A percentile compares a stretch with the other conserved stretches of the same genome.
phyloP scores from a whole-genome alignment of 2,797 vertebrate species.

The Tauraco hartlaubi region DNA sequence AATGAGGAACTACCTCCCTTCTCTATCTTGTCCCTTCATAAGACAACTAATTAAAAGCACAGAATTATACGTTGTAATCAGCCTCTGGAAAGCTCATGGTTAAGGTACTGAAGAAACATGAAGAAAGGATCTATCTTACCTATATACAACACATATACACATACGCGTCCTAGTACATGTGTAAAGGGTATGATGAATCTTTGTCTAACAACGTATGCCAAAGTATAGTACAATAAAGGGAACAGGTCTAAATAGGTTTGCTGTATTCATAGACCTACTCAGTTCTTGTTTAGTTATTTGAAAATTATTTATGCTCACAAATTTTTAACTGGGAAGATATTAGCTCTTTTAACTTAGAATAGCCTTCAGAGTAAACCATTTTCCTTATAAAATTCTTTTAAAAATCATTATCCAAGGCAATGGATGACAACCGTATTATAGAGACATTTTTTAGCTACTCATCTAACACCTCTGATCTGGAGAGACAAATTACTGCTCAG shows the following conservation, averaged over 20 bases:
- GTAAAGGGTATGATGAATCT: background rate
- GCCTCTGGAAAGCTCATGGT: background rate
- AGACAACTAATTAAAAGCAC: background rate
- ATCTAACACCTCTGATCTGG: background rate
- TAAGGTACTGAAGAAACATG: background rate
- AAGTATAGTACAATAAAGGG: background rate
- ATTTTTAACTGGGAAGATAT: background rate
- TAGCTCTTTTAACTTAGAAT: background rate
- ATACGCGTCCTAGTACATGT: background rate
- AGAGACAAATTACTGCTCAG: background rate
- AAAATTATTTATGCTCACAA: background rate
- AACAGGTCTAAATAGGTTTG: background rate
- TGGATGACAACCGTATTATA: background rate
- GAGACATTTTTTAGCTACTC: background rate
- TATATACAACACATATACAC: background rate
- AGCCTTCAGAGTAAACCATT: background rate
- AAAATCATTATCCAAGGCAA: background rate
- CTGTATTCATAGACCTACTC: background rate
- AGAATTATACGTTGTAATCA: background rate
- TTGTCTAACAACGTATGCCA: background rate
- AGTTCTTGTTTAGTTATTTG: background rate
- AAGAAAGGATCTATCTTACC: background rate
- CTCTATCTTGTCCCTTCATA: background rate
- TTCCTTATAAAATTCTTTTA: background rate
- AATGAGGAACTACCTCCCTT: background rate